Base-by-base conservation (phyloP, 2,113 vertebrate species). In the Falcunculus frontatus region DNA sequence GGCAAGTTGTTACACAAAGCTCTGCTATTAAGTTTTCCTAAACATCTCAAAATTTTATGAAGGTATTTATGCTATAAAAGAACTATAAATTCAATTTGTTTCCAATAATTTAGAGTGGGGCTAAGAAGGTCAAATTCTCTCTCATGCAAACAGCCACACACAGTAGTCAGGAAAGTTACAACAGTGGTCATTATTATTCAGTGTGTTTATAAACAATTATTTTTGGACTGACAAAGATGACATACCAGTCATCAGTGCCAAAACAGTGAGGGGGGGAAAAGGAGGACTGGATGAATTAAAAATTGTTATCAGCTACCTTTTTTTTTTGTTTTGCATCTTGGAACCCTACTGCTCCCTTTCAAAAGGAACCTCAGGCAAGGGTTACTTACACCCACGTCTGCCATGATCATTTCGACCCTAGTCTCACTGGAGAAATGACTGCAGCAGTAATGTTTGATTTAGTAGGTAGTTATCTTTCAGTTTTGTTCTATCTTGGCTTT, bases 71-170 rank as follows among this genome's bases (percentile, higher is more conserved):
- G 82, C 86, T 76, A 65, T 84, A 84, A 93, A 95, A 89, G 90
- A 89, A 76, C 80, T 67, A 89, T 92, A 94, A 94, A 94, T 93
- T 92, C 63, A 75, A 16, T 94, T 94, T 81, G 80, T 96, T 93
- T 90, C 84, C 47, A 94, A 42, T 90, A 84, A 89, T 87, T 74
- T 73, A 93, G 90, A 96, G 88, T 93, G 96, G 73, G 92, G 92
- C 86, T 96, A 93, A 96, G 86, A 69, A 95, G 95, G 95, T 93
- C 93, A 96, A 93, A 93, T 84, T 95, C 21, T 75, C 35, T 49
- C 32, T 84, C n/a, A 68, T 70, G 56, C 79, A 92, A 94, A 86
- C 83, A 84, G 86, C 57, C 83, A 90, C 47, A 88, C 87, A 62
- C 44, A 72, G 88, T 75, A 96, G 89, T 85, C 77, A 87, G 56